Conservation (phyloP, 2,113 vertebrate species). For the Microtus oregoni region DNA sequence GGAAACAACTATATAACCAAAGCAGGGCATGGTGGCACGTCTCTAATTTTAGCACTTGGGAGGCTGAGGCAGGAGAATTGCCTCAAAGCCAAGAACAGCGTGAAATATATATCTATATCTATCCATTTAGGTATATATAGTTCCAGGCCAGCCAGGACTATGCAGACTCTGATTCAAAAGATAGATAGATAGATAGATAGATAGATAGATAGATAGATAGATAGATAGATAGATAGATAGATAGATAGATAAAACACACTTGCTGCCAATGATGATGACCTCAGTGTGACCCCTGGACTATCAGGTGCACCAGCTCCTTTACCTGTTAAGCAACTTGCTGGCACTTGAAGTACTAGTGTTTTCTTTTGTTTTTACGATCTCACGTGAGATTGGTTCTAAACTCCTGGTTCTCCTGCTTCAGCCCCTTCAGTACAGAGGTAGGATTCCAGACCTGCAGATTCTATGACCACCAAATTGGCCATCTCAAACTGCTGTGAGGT, state of each 20-base stretch:
- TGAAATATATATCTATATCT: no score
- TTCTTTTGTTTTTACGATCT: neutral
- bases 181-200: no score
- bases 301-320: neutral
- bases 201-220: no score
- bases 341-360: neutral
- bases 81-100: neutral
- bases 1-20: neutral
- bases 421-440: neutral
- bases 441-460: neutral
- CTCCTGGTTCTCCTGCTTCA: neutral
- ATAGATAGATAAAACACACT: neutral
- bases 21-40: neutral
- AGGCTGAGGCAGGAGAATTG: neutral
- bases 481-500: no score
- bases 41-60: neutral
- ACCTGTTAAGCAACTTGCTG: neutral
- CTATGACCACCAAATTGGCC: neutral
- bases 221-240: no score
- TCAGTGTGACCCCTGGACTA: neutral
- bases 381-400: neutral
- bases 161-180: neutral
- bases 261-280: neutral
- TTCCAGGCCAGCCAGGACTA: neutral
- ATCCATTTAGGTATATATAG: neutral